A percentile compares a stretch with the other conserved stretches of the same genome.
Evolutionary conservation across 2,888 invertebrate genomes (phyloP).

Genomic region (Trisateles emortualis): DNA sequence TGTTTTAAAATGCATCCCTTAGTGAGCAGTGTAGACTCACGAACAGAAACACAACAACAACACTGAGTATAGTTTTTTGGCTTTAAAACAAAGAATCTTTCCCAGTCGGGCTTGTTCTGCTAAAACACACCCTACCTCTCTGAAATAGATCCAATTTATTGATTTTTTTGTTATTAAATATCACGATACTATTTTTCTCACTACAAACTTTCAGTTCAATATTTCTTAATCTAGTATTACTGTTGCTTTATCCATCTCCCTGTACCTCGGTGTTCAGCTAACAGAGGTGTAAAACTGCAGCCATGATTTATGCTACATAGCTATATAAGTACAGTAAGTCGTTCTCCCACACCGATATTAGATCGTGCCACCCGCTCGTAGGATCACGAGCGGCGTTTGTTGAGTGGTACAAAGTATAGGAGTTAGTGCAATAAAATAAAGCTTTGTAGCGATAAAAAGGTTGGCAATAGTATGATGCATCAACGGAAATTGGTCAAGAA

Average conservation of each 20-base stretch:
- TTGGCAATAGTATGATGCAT: too few species aligned
- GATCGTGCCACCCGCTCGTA: constrained; percentile 70
- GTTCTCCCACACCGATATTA: constrained; percentile 45
- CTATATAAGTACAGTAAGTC: constrained; percentile 18
- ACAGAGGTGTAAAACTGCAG: constrained; percentile 41
- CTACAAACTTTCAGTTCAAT: not conserved
- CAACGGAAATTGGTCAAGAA: too few species aligned
- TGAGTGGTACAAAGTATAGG: constrained; percentile 37
- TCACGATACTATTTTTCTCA: too few species aligned
- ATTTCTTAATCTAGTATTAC: not conserved
- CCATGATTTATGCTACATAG: constrained; percentile 38
- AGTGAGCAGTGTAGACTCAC: too few species aligned
- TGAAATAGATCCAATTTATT: too few species aligned
- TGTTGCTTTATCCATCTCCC: not conserved
- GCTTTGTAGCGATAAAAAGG: not conserved
- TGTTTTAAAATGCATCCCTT: too few species aligned
- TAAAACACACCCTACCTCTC: too few species aligned
- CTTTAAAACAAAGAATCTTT: too few species aligned
- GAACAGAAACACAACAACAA: too few species aligned
- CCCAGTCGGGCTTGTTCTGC: too few species aligned
- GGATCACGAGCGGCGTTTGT: constrained; percentile 70
- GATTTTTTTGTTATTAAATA: too few species aligned
- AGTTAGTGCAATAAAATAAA: constrained; percentile 24
- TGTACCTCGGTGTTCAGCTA: constrained; percentile 6
- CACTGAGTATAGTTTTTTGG: too few species aligned